Evolutionary conservation across 2,113 vertebrate species (phyloP).

Genomic region (Tor tambroides): DNA sequence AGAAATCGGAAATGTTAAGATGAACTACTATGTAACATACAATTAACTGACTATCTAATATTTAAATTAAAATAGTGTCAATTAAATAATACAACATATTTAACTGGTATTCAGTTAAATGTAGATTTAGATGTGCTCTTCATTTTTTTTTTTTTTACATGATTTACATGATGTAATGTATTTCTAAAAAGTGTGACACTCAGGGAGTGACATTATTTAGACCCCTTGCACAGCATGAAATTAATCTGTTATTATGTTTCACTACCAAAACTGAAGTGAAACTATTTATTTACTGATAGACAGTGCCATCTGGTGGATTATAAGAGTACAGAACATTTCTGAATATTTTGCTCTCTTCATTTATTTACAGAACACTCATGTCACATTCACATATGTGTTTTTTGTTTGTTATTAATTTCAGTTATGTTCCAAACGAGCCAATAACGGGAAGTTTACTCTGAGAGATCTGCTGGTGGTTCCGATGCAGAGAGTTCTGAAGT

Average conservation of each 20-base stretch:
- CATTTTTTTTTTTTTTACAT: too few species aligned
- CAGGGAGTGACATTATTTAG: too few species aligned
- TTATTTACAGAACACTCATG: background rate
- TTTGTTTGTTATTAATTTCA: constrained; percentile 58
- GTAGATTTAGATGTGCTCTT: too few species aligned
- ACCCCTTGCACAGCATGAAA: too few species aligned
- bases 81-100: too few species aligned
- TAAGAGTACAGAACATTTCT: background rate
- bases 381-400: background rate
- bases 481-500: constrained; percentile 97
- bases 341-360: background rate
- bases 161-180: too few species aligned
- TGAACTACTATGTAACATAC: too few species aligned
- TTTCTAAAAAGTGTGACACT: too few species aligned
- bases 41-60: too few species aligned
- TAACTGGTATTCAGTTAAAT: too few species aligned
- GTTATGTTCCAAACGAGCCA: constrained; percentile 97
- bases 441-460: constrained; percentile 95
- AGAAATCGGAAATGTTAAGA: background rate
- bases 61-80: too few species aligned
- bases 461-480: constrained; percentile 95
- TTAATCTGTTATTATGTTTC: background rate
- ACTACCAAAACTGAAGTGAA: background rate
- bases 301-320: constrained; percentile 64
- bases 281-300: constrained; percentile 23